Evolutionary conservation across 2,888 invertebrate genomes (phyloP).

Genomic region (Microctonus aethiopoides): DNA sequence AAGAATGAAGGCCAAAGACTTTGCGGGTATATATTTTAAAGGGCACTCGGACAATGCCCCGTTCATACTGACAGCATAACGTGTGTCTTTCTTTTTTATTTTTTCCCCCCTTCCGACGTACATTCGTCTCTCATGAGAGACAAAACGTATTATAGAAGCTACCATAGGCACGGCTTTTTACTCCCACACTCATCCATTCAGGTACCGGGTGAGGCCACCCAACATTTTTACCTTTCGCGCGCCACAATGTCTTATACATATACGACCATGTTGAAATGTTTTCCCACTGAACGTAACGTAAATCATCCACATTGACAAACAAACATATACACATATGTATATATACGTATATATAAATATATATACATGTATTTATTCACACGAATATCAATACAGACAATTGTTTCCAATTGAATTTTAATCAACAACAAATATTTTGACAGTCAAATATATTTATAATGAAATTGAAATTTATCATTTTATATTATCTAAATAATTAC

Average conservation of each 20-base stretch:
- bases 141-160: background rate
- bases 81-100: background rate
- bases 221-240: constrained; percentile 23
- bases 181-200: constrained; percentile 35
- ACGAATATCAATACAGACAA: too few species aligned
- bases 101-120: constrained; percentile 6
- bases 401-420: too few species aligned
- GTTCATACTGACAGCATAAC: constrained; percentile 21
- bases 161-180: background rate
- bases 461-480: background rate
- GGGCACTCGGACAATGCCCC: constrained; percentile 33
- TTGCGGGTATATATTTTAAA: constrained; percentile 4
- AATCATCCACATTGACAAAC: background rate
- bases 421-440: background rate
- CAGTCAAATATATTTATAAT: background rate
- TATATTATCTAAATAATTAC: background rate
- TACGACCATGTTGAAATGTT: constrained; percentile 30
- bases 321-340: background rate
- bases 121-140: constrained; percentile 21
- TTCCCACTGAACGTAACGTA: constrained; percentile 28
- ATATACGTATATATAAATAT: constrained; percentile 1
- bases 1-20: constrained; percentile 34
- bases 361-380: background rate
- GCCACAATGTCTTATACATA: background rate
- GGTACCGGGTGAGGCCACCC: constrained; percentile 25